A percentile compares a stretch with the other conserved stretches of the same genome.
phyloP scores from a whole-genome alignment of 2,797 vertebrate species.

The Euphonia xanthogaster region DNA sequence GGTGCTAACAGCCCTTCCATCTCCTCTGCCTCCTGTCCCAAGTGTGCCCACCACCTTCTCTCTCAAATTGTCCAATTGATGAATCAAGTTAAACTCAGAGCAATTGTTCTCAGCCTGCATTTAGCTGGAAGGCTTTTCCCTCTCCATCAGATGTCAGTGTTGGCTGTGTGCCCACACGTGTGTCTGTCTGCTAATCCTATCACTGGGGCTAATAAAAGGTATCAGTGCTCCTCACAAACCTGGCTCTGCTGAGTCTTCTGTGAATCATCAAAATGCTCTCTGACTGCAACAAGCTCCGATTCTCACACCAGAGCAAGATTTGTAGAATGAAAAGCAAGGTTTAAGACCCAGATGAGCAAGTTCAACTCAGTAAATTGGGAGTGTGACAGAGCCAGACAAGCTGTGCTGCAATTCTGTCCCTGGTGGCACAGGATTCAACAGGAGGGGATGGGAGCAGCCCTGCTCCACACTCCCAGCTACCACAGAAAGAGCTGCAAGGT shows the following conservation, averaged over 20 bases:
- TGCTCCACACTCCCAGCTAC: not conserved
- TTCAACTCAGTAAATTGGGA: not conserved
- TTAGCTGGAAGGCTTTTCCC: not conserved
- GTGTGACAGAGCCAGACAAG: not conserved
- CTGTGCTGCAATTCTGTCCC: not conserved
- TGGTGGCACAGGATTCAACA: not conserved
- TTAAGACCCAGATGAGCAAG: not conserved
- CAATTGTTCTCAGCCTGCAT: not conserved
- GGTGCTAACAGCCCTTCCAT: not conserved
- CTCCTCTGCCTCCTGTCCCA: not conserved
- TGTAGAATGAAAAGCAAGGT: not conserved
- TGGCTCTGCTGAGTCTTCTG: not conserved
- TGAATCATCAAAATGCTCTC: not conserved
- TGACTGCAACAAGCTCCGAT: not conserved
- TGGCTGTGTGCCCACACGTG: not conserved
- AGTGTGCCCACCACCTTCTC: not conserved
- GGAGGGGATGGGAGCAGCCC: not conserved
- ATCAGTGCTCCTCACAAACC: constrained; percentile 9
- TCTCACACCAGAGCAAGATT: not conserved
- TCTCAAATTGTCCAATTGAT: not conserved
- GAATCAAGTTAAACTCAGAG: not conserved
- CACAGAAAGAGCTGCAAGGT: not conserved
- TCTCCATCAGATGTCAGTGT: not conserved
- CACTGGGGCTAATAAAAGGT: constrained; percentile 15
- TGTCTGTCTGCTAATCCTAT: constrained; percentile 1